A percentile compares a stretch with the other conserved stretches of the same genome.
These are phyloP conservation scores for Tangara arthus DNA, from an alignment of 2,797 vertebrate species.

Conservation along the genomic window DNA sequence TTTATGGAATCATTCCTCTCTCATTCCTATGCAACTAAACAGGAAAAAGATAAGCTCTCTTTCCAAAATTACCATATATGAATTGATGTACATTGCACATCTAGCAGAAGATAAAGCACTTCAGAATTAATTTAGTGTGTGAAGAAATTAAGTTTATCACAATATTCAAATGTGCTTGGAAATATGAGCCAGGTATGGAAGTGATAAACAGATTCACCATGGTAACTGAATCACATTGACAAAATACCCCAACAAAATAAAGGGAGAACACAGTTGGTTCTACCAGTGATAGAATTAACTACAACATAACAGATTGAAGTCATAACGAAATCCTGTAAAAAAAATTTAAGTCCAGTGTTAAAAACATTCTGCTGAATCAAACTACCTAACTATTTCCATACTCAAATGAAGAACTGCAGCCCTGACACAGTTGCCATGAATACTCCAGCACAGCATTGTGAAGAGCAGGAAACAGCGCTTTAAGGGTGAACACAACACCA, in stretches of 20 bases:
- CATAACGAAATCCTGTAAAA: background rate
- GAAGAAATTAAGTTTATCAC: background rate
- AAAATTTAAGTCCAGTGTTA: background rate
- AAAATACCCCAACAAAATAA: background rate
- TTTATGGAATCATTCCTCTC: background rate
- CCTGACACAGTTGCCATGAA: background rate
- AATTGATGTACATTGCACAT: background rate
- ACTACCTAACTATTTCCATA: background rate
- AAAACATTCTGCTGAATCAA: background rate
- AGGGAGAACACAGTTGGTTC: background rate
- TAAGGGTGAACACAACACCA: background rate
- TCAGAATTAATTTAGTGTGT: background rate
- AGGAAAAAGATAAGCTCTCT: background rate
- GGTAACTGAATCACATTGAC: background rate
- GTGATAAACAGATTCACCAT: background rate
- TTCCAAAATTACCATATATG: background rate
- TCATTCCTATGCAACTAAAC: background rate
- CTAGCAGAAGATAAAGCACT: background rate
- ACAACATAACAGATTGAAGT: background rate
- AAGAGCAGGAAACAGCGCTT: background rate
- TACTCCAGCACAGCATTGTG: background rate
- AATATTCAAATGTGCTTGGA: background rate
- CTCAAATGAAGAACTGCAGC: background rate
- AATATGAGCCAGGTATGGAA: background rate
- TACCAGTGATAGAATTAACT: background rate